A percentile compares a stretch with the other conserved stretches of the same genome.
These are phyloP conservation scores for Argynnis bischoffii DNA, from an alignment of 2,888 invertebrate species.

Conservation along the genomic window DNA sequence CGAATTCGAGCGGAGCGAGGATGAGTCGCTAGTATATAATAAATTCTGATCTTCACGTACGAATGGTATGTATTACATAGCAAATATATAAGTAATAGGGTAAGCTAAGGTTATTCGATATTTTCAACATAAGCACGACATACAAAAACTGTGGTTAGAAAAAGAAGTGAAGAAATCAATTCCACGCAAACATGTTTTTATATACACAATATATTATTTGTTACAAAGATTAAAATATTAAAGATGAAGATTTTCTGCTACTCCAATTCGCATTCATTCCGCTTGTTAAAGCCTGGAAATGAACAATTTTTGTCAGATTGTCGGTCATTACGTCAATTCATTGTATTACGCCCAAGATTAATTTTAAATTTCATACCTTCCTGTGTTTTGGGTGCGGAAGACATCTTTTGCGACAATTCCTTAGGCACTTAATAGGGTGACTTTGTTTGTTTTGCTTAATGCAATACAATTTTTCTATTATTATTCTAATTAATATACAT, in stretches of 20 bases:
- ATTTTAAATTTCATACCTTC: slow-evolving; percentile 18
- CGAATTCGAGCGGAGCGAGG: too few relatives aligned
- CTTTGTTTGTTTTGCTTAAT: slow-evolving; percentile 6
- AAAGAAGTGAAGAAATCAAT: too few relatives aligned
- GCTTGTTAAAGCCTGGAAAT: slow-evolving; percentile 25
- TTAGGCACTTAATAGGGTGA: neutral
- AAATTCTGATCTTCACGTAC: too few relatives aligned
- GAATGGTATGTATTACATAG: too few relatives aligned
- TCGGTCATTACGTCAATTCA: neutral
- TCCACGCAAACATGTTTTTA: too few relatives aligned
- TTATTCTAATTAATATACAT: too few relatives aligned
- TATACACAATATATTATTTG: neutral
- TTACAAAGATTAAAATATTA: neutral
- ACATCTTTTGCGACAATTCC: slow-evolving; percentile 14
- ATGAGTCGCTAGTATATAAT: too few relatives aligned
- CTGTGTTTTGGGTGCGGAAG: slow-evolving; percentile 18
- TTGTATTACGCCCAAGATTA: slow-evolving; percentile 6
- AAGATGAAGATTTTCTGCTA: too few relatives aligned
- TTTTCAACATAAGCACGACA: too few relatives aligned
- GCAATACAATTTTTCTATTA: slow-evolving; percentile 2
- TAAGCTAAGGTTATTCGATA: too few relatives aligned
- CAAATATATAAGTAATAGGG: too few relatives aligned
- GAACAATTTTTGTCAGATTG: slow-evolving; percentile 24
- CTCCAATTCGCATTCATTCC: slow-evolving; percentile 21
- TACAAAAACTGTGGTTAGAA: too few relatives aligned